phyloP scores from a whole-genome alignment of 1,140 invertebrate species.

The Lethocerus indicus region DNA sequence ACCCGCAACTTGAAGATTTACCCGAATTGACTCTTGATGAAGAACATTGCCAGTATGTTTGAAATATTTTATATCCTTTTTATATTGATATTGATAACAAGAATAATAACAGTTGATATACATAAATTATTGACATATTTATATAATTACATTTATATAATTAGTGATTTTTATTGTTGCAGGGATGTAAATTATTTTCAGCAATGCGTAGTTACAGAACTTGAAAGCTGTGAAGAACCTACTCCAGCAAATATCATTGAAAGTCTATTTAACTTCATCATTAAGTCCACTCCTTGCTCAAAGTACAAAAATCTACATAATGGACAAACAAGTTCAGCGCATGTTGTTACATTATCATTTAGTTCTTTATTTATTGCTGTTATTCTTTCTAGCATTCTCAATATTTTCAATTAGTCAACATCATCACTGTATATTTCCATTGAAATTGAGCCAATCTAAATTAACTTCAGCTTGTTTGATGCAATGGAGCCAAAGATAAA shows the following conservation, averaged over 20 bases:
- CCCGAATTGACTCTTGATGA: constrained; percentile 33
- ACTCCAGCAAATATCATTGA: constrained; percentile 63
- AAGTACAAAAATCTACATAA: too few relatives aligned
- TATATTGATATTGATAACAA: not conserved
- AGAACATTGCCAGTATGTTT: constrained; percentile 32
- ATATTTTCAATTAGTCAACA: too few relatives aligned
- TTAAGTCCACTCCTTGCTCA: constrained; percentile 45
- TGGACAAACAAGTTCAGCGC: too few relatives aligned
- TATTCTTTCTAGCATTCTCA: too few relatives aligned
- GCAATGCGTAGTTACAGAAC: constrained; percentile 37
- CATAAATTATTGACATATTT: not conserved
- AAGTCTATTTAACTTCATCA: constrained; percentile 52
- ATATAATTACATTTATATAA: constrained; percentile 1
- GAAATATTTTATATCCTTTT: not conserved
- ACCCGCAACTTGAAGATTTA: too few relatives aligned
- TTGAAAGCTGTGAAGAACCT: constrained; percentile 49
- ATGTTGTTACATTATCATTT: too few relatives aligned
- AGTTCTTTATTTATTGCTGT: too few relatives aligned
- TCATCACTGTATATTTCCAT: too few relatives aligned
- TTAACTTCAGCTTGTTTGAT: too few relatives aligned
- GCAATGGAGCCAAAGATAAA: too few relatives aligned
- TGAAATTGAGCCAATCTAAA: too few relatives aligned
- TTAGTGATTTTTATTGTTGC: constrained; percentile 22
- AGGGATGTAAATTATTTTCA: constrained; percentile 40
- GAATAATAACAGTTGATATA: not conserved